Percentiles rank a stretch among this genome's conserved stretches.
Conservation (phyloP, 2,113 vertebrate species). For the Lontra canadensis region DNA sequence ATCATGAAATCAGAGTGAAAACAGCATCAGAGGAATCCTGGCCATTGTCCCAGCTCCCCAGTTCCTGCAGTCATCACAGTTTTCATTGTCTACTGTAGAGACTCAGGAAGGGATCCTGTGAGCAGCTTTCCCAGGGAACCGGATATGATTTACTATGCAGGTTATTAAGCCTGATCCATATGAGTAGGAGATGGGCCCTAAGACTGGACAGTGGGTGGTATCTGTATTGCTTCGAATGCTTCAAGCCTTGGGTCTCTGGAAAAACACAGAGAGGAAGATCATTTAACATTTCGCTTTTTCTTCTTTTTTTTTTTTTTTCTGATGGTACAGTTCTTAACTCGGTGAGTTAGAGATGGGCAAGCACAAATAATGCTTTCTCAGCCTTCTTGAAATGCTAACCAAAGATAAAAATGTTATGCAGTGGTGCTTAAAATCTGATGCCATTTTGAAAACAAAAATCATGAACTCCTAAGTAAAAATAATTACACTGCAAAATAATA, state of each 20-base stretch:
- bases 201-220: background rate
- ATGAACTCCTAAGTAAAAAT: conserved; percentile 42
- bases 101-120: background rate
- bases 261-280: background rate
- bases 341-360: conserved; percentile 36
- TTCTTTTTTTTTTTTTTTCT: background rate
- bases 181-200: background rate
- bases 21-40: background rate
- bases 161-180: background rate
- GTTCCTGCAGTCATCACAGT: background rate
- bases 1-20: background rate
- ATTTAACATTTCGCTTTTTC: background rate
- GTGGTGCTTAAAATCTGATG: conserved; percentile 79
- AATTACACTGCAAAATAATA: conserved; percentile 24
- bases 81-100: background rate
- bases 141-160: background rate
- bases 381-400: conserved; percentile 45
- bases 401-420: conserved; percentile 66
- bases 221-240: background rate
- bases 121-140: background rate
- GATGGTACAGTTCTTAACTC: conserved; percentile 21
- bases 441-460: conserved; percentile 73
- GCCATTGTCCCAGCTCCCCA: background rate
- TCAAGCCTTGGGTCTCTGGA: background rate
- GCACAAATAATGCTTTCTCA: conserved; percentile 13